Evolutionary conservation across 2,888 invertebrate species (phyloP).

Genomic region (Macrosoma leucophasiata): DNA sequence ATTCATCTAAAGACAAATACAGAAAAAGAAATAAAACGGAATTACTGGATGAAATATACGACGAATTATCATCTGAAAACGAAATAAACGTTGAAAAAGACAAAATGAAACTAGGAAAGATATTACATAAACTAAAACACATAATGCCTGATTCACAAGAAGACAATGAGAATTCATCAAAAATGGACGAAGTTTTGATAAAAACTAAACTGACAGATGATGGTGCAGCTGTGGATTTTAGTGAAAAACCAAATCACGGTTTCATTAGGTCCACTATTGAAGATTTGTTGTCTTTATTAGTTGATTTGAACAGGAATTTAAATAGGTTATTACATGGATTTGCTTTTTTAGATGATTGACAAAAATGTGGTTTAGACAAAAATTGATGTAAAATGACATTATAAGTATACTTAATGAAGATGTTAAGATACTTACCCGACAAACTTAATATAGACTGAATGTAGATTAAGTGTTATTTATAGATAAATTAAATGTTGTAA

Average conservation of each 20-base stretch:
- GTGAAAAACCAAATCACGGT: conserved; percentile 39
- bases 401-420: background rate
- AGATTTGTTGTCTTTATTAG: conserved; percentile 42
- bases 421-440: no score
- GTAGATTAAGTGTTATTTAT: no score
- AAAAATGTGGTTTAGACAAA: no score
- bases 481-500: no score
- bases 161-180: conserved; percentile 23
- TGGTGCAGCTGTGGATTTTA: conserved; percentile 32
- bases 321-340: no score
- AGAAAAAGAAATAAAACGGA: conserved; percentile 21
- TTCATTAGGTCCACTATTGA: conserved; percentile 46
- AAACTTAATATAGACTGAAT: no score
- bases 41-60: conserved; percentile 14
- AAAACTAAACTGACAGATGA: conserved; percentile 44
- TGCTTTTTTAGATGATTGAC: no score
- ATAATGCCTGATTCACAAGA: conserved; percentile 27
- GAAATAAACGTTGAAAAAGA: conserved; percentile 36
- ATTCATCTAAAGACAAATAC: conserved; percentile 24
- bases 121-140: conserved; percentile 37
- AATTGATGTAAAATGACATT: no score
- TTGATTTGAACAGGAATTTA: conserved; percentile 54
- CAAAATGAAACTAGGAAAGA: conserved; percentile 38
- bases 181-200: conserved; percentile 31
- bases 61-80: conserved; percentile 33